A percentile compares a stretch with the other conserved stretches of the same genome.
Evolutionary conservation across 30 jellyfish, hydroid and myxozoan species (phyloP).

Genomic region (Turritopsis dohrnii): DNA sequence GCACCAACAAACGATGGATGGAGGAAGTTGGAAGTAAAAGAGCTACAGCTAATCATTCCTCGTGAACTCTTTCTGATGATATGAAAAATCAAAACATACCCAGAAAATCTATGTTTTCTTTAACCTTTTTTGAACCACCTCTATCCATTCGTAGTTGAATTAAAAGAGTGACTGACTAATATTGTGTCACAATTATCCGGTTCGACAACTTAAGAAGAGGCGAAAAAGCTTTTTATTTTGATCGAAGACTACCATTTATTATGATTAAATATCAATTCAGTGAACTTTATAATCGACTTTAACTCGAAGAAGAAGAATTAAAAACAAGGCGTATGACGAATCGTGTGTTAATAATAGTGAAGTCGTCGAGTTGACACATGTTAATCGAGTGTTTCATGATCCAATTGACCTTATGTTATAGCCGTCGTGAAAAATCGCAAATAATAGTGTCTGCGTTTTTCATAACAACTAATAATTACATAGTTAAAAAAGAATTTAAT

Average conservation of each 20-base stretch:
- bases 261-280: neutral
- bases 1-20: too few species aligned
- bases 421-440: neutral
- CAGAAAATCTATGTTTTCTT: constrained; percentile 1
- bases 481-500: neutral
- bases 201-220: neutral
- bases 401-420: neutral
- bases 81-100: neutral
- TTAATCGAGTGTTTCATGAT: neutral
- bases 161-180: neutral
- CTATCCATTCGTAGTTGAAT: neutral
- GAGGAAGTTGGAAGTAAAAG: too few species aligned
- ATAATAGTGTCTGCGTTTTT: neutral
- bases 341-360: neutral
- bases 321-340: neutral
- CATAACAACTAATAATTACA: neutral
- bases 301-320: neutral
- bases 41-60: too few species aligned
- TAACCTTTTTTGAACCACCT: neutral
- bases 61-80: too few species aligned
- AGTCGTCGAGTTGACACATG: neutral
- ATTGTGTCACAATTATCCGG: neutral
- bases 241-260: constrained; percentile 9
- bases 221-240: neutral
- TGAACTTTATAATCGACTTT: neutral